These are phyloP conservation scores for Notolabrus celidotus DNA, from an alignment of 2,797 vertebrate species.

Conservation along the genomic window DNA sequence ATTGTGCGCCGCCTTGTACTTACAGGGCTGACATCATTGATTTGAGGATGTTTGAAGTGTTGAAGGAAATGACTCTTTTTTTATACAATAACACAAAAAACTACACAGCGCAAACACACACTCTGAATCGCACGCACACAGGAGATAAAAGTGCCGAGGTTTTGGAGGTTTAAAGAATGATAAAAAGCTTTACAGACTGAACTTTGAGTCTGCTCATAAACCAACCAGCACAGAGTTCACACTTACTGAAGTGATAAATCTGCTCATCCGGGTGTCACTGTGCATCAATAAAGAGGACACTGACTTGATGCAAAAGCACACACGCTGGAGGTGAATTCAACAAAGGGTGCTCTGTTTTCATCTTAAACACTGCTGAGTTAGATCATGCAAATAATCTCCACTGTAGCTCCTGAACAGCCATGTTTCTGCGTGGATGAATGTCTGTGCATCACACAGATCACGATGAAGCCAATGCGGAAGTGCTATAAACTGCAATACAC, in stretches of 20 bases:
- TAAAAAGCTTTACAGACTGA: neutral
- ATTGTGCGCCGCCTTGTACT: neutral
- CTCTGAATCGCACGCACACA: neutral
- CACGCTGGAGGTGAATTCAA: neutral
- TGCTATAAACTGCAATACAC: too few relatives aligned
- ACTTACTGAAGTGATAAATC: neutral
- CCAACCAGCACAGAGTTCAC: neutral
- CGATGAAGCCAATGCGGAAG: too few relatives aligned
- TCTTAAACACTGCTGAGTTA: neutral
- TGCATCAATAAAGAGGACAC: neutral
- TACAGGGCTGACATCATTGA: neutral
- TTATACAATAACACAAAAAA: neutral
- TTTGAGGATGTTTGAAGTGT: constrained; percentile 10
- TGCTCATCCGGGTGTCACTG: neutral
- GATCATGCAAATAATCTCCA: neutral
- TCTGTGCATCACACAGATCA: too few relatives aligned
- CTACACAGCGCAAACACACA: neutral
- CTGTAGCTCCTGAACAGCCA: neutral
- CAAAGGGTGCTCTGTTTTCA: neutral
- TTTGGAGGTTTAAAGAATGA: neutral
- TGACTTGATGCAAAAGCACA: neutral
- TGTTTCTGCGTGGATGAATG: neutral
- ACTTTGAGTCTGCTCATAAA: constrained; percentile 18
- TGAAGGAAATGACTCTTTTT: neutral
- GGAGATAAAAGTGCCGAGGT: neutral